Evolutionary conservation across 1,140 invertebrate species (phyloP).

Genomic region (Drosophila oshimai): DNA sequence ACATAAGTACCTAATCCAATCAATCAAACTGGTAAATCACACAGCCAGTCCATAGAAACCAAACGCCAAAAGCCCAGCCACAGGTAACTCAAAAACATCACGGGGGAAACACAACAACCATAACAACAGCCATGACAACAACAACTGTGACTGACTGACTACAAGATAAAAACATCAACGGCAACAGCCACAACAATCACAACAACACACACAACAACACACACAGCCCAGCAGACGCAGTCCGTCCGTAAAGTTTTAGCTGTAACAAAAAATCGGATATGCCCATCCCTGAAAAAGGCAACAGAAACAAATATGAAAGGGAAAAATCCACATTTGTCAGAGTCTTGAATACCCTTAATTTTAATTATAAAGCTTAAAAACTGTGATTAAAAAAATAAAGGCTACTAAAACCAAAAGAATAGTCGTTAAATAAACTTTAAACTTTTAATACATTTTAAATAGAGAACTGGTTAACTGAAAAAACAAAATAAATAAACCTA

Average conservation of each 20-base stretch:
- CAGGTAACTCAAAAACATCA: conserved; percentile 57
- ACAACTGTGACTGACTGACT: conserved; percentile 51
- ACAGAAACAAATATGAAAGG: conserved; percentile 36
- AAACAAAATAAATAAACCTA: too few relatives aligned
- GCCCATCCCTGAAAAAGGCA: conserved; percentile 75
- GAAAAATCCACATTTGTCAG: conserved; percentile 32
- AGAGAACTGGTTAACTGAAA: not conserved
- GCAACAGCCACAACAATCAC: conserved; percentile 50
- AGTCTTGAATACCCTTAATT: conserved; percentile 30
- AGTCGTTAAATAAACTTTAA: not conserved
- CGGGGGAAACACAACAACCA: conserved; percentile 6
- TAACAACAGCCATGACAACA: conserved; percentile 63
- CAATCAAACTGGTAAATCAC: conserved; percentile 81
- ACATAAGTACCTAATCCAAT: conserved; percentile 82
- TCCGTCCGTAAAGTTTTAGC: conserved; percentile 48
- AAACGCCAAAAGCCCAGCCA: conserved; percentile 42
- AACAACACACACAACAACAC: conserved; percentile 24
- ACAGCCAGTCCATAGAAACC: conserved; percentile 65
- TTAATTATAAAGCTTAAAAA: not conserved
- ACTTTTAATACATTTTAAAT: not conserved
- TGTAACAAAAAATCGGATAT: conserved; percentile 78
- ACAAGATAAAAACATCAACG: conserved; percentile 56
- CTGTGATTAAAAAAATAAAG: not conserved
- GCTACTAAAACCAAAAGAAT: not conserved
- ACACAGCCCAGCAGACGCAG: not conserved